A percentile compares a stretch with the other conserved stretches of the same genome.
phyloP scores from a whole-genome alignment of 2,888 invertebrate species.

The Lasioglossum zephyrum region DNA sequence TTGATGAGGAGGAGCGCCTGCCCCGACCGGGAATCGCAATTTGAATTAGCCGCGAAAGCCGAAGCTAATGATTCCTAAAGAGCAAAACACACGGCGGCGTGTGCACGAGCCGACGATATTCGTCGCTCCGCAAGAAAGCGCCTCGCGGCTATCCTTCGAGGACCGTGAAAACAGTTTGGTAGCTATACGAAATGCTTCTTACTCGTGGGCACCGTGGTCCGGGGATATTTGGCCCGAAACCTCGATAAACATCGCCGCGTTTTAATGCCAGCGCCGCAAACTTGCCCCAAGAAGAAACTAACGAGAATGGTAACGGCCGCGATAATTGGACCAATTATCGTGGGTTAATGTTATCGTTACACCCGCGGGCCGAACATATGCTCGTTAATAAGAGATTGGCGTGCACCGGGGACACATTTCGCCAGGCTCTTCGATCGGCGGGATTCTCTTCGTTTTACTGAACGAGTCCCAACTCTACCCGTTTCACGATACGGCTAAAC shows the following conservation, averaged over 20 bases:
- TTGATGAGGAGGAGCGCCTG: slow-evolving; percentile 79
- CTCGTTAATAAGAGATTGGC: slow-evolving; percentile 33
- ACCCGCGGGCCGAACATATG: slow-evolving; percentile 13
- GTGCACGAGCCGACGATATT: slow-evolving; percentile 73
- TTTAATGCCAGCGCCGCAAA: slow-evolving; percentile 9
- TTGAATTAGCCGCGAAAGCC: slow-evolving; percentile 83
- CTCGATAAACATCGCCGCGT: slow-evolving; percentile 45
- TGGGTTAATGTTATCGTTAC: slow-evolving; percentile 41
- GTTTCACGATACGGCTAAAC: slow-evolving; percentile 7
- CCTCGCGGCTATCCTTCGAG: slow-evolving; percentile 50
- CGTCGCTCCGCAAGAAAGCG: slow-evolving; percentile 74
- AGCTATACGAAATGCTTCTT: slow-evolving; percentile 71
- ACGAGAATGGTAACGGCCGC: slow-evolving; percentile 48
- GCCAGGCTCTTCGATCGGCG: neutral
- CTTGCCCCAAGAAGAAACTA: slow-evolving; percentile 25
- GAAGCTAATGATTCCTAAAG: slow-evolving; percentile 83
- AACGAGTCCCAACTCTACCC: neutral
- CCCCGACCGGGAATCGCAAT: slow-evolving; percentile 79
- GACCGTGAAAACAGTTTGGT: slow-evolving; percentile 72
- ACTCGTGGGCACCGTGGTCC: slow-evolving; percentile 11
- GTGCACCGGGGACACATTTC: slow-evolving; percentile 5
- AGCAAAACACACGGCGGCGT: slow-evolving; percentile 77
- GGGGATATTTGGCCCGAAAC: slow-evolving; percentile 58
- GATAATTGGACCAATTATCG: slow-evolving; percentile 58
- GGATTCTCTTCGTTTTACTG: neutral